Percentiles rank a stretch among this genome's conserved stretches.
These are phyloP conservation scores for Centrocercus urophasianus DNA, from an alignment of 2,113 vertebrate species.

Conservation along the genomic window DNA sequence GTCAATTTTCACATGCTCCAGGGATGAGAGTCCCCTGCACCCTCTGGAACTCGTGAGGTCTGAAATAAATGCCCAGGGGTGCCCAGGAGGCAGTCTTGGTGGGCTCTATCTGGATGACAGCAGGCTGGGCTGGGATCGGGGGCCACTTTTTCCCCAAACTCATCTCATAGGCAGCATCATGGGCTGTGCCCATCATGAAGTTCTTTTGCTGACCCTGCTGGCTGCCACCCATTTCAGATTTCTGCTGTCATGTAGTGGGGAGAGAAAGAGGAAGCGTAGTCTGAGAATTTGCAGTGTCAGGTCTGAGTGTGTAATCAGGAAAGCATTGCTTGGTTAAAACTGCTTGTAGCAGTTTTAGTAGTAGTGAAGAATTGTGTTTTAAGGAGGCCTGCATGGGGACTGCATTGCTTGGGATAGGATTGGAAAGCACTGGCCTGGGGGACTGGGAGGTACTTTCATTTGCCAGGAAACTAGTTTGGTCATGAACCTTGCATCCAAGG, in stretches of 20 bases:
- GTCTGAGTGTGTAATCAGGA: neutral
- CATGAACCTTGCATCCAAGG: neutral
- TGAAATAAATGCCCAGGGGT: slow-evolving; percentile 48
- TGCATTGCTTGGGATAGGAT: neutral
- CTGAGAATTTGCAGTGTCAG: neutral
- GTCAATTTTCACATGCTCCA: slow-evolving; percentile 68
- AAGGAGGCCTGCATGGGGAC: neutral
- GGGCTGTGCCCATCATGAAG: neutral
- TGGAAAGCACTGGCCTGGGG: neutral
- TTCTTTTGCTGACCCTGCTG: neutral
- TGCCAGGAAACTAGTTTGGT: neutral
- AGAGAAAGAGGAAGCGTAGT: neutral
- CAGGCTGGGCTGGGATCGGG: neutral
- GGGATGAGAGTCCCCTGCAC: slow-evolving; percentile 50
- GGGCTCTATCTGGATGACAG: slow-evolving; percentile 36
- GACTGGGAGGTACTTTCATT: neutral
- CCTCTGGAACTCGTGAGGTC: slow-evolving; percentile 4
- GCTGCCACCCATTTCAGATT: neutral
- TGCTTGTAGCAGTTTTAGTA: neutral
- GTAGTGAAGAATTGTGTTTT: neutral
- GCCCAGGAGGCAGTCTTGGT: slow-evolving; percentile 32
- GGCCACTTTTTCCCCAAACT: neutral
- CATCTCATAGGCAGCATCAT: neutral
- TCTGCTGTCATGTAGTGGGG: neutral
- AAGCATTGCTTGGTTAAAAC: neutral